Percentiles rank a stretch among this genome's conserved stretches.
phyloP scores from a whole-genome alignment of 2,113 vertebrate genomes.

The Carassius gibelio region DNA sequence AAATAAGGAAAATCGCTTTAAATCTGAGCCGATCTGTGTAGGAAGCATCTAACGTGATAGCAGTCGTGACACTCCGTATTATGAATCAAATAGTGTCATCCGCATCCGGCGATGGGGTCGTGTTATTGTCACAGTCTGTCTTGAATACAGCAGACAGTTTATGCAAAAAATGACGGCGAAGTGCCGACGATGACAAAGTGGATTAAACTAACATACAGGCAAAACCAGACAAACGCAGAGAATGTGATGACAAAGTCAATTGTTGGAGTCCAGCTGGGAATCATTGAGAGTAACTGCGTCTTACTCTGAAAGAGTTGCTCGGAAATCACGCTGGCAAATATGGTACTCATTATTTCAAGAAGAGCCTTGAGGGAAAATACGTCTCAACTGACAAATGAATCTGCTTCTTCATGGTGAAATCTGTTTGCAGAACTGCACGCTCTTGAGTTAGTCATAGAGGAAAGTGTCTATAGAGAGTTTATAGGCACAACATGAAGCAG shows the following conservation, averaged over 20 bases:
- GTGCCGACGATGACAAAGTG: neutral
- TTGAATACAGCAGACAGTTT: neutral
- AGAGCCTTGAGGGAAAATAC: constrained; percentile 13
- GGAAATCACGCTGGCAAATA: constrained; percentile 1
- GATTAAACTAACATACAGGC: neutral
- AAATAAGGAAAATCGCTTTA: neutral
- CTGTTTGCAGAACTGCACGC: constrained; percentile 8
- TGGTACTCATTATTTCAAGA: constrained; percentile 16
- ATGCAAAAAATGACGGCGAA: constrained; percentile 21
- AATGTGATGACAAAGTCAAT: constrained; percentile 18
- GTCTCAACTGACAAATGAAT: constrained; percentile 6
- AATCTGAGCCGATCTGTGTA: constrained; percentile 21
- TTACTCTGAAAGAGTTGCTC: neutral
- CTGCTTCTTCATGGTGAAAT: neutral
- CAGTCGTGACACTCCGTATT: neutral
- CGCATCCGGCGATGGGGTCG: neutral
- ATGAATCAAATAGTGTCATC: constrained; percentile 17
- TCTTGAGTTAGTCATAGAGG: neutral
- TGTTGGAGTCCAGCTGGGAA: constrained; percentile 40
- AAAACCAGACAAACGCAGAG: neutral
- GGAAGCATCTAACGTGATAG: neutral
- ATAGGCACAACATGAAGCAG: neutral
- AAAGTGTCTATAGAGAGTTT: constrained; percentile 1
- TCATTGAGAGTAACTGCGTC: constrained; percentile 33
- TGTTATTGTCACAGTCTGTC: constrained; percentile 9